Evolutionary conservation across 2,888 invertebrate species (phyloP).

Genomic region (Galerucella calmariensis): DNA sequence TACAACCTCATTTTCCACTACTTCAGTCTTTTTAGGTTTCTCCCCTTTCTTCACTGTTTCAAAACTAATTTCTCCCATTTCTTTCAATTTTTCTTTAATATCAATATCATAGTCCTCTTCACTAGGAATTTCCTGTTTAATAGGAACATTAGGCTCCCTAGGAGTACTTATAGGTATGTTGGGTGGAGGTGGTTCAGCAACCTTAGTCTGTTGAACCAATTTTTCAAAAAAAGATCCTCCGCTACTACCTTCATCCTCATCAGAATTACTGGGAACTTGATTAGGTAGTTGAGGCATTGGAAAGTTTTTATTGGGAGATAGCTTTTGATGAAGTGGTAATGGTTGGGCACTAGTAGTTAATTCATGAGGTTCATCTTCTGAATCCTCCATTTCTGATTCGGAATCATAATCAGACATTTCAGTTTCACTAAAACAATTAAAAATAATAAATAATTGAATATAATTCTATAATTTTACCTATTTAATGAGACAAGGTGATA

Average conservation of each 20-base stretch:
- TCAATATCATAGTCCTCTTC: constrained; percentile 68
- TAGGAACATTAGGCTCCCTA: constrained; percentile 9
- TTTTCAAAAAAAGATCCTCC: constrained; percentile 62
- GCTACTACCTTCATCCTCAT: constrained; percentile 59
- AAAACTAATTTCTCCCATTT: constrained; percentile 70
- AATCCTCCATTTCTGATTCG: constrained; percentile 60
- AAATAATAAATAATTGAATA: background rate
- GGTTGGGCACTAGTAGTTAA: constrained; percentile 37
- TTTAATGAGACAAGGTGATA: no score
- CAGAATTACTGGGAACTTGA: constrained; percentile 38
- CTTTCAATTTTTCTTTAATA: constrained; percentile 72
- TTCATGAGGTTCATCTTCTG: constrained; percentile 64
- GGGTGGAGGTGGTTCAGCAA: constrained; percentile 38
- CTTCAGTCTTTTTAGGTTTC: constrained; percentile 60
- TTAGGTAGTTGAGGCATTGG: constrained; percentile 18
- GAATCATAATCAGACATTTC: constrained; percentile 62
- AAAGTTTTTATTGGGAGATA: constrained; percentile 44
- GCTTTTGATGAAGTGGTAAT: constrained; percentile 38
- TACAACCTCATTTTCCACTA: constrained; percentile 81
- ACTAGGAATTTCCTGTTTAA: constrained; percentile 40
- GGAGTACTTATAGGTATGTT: constrained; percentile 36
- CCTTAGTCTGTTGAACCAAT: constrained; percentile 56
- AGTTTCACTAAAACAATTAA: constrained; percentile 56
- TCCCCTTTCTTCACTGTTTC: constrained; percentile 65
- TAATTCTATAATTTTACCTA: no score